phyloP scores from a whole-genome alignment of 2,888 invertebrate species.

The Agrotis exclamationis region DNA sequence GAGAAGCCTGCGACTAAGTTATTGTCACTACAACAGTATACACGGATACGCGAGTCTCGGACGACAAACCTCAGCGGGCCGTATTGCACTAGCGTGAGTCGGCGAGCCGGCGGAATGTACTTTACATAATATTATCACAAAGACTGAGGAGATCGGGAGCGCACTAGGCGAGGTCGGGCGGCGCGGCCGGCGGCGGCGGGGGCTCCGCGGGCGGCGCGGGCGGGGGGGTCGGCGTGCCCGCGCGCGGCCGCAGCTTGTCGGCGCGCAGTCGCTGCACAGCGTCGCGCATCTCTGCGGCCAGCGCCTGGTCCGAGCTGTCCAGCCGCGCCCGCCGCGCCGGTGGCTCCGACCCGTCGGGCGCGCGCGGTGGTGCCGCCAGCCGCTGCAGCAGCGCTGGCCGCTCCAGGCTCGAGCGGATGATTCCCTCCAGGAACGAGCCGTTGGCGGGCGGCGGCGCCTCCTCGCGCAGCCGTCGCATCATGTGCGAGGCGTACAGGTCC shows the following conservation, averaged over 20 bases:
- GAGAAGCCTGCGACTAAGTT: constrained; percentile 78
- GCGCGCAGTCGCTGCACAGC: constrained; percentile 88
- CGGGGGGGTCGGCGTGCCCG: constrained; percentile 84
- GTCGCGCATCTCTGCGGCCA: constrained; percentile 89
- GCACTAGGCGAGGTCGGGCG: constrained; percentile 67
- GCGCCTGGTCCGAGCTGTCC: constrained; percentile 87
- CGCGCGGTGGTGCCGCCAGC: constrained; percentile 78
- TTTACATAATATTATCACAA: constrained; percentile 88
- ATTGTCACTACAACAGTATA: constrained; percentile 87
- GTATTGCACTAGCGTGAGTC: constrained; percentile 62
- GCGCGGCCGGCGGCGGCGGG: constrained; percentile 68
- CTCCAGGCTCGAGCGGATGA: constrained; percentile 95
- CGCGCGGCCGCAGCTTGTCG: constrained; percentile 85
- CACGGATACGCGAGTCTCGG: constrained; percentile 68
- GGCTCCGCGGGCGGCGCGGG: constrained; percentile 75
- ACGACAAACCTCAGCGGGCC: constrained; percentile 64
- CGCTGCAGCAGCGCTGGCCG: constrained; percentile 87
- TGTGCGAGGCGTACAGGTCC: constrained; percentile 94
- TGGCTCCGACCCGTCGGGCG: constrained; percentile 93
- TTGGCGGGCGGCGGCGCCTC: constrained; percentile 93
- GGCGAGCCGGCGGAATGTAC: constrained; percentile 84
- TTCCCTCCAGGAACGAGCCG: constrained; percentile 96
- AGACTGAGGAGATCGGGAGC: constrained; percentile 81
- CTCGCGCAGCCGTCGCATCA: constrained; percentile 95
- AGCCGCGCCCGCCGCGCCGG: constrained; percentile 88